phyloP scores from a whole-genome alignment of 2,797 vertebrate genomes.

The Spheniscus humboldti region DNA sequence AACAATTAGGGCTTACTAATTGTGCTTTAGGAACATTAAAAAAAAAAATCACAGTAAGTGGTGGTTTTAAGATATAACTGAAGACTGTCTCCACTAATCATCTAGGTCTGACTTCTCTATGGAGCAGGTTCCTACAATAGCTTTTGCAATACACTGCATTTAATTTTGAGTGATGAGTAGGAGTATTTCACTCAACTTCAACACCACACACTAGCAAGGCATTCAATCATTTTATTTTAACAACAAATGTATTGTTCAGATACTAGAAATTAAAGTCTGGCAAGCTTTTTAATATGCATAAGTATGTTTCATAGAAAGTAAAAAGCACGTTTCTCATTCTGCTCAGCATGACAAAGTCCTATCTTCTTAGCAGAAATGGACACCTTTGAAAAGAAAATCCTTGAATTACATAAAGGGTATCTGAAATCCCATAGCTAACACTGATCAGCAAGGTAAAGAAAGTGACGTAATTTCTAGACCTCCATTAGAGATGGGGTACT shows the following conservation, averaged over 20 bases:
- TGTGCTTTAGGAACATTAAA: neutral
- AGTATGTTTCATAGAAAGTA: neutral
- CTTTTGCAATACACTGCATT: neutral
- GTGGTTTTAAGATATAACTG: neutral
- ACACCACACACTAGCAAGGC: neutral
- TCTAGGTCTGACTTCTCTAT: neutral
- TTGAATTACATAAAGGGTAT: neutral
- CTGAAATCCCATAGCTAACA: neutral
- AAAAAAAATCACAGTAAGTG: neutral
- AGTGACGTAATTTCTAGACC: neutral
- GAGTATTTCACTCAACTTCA: neutral
- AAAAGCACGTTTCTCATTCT: neutral
- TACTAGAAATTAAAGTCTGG: neutral
- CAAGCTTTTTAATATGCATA: neutral
- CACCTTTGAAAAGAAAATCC: neutral
- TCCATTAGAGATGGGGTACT: neutral
- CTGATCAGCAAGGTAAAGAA: neutral
- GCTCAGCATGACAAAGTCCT: neutral
- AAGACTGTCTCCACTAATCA: neutral
- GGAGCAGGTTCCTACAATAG: neutral
- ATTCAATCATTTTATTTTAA: neutral
- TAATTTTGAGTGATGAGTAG: neutral
- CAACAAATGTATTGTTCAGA: neutral
- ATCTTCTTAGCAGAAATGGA: neutral
- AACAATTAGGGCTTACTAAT: neutral